These are phyloP conservation scores for Acridotheres tristis DNA, from an alignment of 2,797 vertebrate species.

Conservation along the genomic window DNA sequence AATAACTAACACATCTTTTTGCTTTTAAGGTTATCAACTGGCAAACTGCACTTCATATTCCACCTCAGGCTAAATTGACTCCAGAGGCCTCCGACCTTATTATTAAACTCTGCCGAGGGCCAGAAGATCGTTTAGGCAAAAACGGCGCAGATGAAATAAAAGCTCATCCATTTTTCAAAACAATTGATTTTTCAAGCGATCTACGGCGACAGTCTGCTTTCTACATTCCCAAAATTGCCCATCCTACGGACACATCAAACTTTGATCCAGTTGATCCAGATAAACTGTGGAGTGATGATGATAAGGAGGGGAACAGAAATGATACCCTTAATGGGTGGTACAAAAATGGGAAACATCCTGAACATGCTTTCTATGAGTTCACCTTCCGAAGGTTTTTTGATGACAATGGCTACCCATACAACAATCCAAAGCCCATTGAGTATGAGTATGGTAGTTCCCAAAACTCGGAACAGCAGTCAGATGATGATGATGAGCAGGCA, in stretches of 20 bases:
- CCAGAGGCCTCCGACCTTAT: slow-evolving; percentile 94
- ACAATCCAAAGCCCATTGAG: slow-evolving; percentile 95
- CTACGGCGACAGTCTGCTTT: slow-evolving; percentile 89
- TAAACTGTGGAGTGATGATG: slow-evolving; percentile 90
- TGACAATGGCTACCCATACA: slow-evolving; percentile 94
- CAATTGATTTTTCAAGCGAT: slow-evolving; percentile 93
- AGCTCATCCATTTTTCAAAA: slow-evolving; percentile 91
- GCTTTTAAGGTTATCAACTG: slow-evolving; percentile 93
- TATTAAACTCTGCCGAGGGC: slow-evolving; percentile 91
- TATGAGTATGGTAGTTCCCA: slow-evolving; percentile 84
- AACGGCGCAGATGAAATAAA: slow-evolving; percentile 96
- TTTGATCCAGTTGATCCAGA: slow-evolving; percentile 97
- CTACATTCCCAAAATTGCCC: slow-evolving; percentile 94
- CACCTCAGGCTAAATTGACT: slow-evolving; percentile 88
- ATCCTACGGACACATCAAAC: slow-evolving; percentile 96
- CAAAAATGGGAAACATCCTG: slow-evolving; percentile 94
- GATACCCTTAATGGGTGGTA: slow-evolving; percentile 94
- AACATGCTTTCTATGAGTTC: slow-evolving; percentile 92
- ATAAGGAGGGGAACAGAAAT: slow-evolving; percentile 87
- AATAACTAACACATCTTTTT: neutral
- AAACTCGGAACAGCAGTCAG: slow-evolving; percentile 74
- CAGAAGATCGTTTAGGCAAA: slow-evolving; percentile 93
- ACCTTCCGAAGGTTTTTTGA: slow-evolving; percentile 93
- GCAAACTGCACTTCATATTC: slow-evolving; percentile 93
- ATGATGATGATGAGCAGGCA: slow-evolving; percentile 76